Percentiles rank a stretch among this genome's conserved stretches.
phyloP scores from a whole-genome alignment of 2,888 invertebrate species.

The Oeneis ivallda region DNA sequence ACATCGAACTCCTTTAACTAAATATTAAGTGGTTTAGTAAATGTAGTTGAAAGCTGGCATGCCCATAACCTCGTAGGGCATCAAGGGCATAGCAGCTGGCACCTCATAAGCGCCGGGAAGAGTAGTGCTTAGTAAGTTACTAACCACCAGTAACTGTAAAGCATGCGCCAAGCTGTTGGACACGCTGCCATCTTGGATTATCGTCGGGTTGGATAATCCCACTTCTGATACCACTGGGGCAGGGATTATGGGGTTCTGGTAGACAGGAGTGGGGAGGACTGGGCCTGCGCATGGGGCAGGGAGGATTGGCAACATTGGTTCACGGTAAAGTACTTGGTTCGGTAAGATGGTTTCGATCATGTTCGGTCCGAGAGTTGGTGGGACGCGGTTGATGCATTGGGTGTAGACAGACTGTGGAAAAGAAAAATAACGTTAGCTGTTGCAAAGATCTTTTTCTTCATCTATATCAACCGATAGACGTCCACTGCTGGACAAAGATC shows the following conservation, averaged over 20 bases:
- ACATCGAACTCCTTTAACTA: too few relatives aligned
- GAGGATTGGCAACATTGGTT: constrained; percentile 37
- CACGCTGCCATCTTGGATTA: constrained; percentile 65
- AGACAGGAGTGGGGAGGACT: constrained; percentile 30
- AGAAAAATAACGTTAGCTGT: constrained; percentile 4
- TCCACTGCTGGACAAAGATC: too few relatives aligned
- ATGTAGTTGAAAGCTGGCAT: constrained; percentile 37
- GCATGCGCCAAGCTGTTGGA: constrained; percentile 68
- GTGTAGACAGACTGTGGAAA: constrained; percentile 51
- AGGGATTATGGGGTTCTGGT: constrained; percentile 33
- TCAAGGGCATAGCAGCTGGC: constrained; percentile 3
- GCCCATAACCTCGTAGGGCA: constrained; percentile 28
- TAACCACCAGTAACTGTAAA: constrained; percentile 64
- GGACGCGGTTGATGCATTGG: constrained; percentile 55
- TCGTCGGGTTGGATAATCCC: constrained; percentile 47
- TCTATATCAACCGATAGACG: too few relatives aligned
- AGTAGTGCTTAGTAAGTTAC: constrained; percentile 62
- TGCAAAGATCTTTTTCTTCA: too few relatives aligned
- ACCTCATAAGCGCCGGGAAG: constrained; percentile 49
- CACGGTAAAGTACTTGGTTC: constrained; percentile 46
- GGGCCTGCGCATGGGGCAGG: constrained; percentile 39
- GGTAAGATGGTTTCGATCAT: constrained; percentile 42
- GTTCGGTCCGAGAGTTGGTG: constrained; percentile 47
- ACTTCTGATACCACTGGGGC: constrained; percentile 32
- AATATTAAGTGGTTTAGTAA: constrained; percentile 18